These are phyloP conservation scores for Telmatochromis sp. DNA, from an alignment of 2,113 vertebrate species.

Conservation along the genomic window DNA sequence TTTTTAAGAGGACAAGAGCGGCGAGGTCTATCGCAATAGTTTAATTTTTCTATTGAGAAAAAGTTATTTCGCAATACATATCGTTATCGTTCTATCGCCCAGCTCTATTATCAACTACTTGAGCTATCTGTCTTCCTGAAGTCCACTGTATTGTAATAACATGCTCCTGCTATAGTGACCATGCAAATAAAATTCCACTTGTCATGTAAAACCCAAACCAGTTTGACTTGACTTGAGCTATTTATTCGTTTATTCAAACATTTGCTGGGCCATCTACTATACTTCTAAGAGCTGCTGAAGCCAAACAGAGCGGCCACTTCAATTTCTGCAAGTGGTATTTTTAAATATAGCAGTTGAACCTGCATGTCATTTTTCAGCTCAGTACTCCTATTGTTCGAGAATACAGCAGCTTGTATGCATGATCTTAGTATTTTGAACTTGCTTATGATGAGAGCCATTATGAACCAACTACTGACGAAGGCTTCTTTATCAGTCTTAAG, in stretches of 20 bases:
- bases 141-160: neutral
- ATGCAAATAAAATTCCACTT: neutral
- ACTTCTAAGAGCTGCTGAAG: neutral
- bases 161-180: neutral
- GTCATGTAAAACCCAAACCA: neutral
- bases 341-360: neutral
- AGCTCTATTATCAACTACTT: neutral
- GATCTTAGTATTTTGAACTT: neutral
- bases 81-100: no score
- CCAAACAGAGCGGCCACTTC: neutral
- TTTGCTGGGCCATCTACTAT: neutral
- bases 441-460: neutral
- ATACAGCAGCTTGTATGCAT: neutral
- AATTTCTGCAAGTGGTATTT: neutral
- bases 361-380: neutral
- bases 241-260: no score
- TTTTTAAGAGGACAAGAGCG: no score
- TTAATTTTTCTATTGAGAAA: no score
- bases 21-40: no score
- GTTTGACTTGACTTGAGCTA: no score
- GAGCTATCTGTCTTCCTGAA: rapidly evolving
- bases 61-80: no score
- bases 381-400: neutral
- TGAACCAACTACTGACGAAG: rapidly evolving
- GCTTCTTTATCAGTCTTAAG: neutral